phyloP scores from a whole-genome alignment of 2,888 invertebrate genomes.

The Ophion ellenae region DNA sequence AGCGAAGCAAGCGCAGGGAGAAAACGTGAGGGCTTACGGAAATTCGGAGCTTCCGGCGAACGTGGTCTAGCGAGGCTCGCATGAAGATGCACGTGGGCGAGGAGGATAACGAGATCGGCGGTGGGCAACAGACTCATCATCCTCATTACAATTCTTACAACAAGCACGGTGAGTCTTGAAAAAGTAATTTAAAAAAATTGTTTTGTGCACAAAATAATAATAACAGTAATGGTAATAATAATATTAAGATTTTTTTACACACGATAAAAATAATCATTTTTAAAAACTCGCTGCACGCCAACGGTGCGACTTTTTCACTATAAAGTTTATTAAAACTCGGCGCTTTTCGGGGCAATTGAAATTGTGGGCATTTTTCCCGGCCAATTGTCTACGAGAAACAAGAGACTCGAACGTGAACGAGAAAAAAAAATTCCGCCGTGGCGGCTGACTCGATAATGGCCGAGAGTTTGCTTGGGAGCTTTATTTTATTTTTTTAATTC shows the following conservation, averaged over 20 bases:
- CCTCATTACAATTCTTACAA: conserved; percentile 72
- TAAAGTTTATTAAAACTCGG: background rate
- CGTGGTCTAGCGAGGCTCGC: conserved; percentile 65
- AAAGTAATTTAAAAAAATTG: background rate
- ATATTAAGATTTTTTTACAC: background rate
- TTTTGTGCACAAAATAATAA: background rate
- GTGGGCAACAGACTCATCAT: conserved; percentile 73
- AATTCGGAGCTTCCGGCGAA: conserved; percentile 34
- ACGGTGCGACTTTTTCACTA: background rate
- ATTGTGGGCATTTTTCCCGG: background rate
- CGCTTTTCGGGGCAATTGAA: background rate
- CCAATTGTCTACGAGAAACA: background rate
- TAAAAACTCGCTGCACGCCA: background rate
- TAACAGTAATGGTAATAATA: background rate
- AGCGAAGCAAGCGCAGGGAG: background rate
- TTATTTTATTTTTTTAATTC: background rate
- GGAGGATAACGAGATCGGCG: conserved; percentile 74
- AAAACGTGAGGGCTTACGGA: background rate
- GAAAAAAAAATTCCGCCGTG: background rate
- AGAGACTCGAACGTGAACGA: background rate
- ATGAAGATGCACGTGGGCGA: conserved; percentile 76
- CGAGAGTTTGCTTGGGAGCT: background rate
- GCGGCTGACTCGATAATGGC: background rate
- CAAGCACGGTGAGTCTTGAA: conserved; percentile 73
- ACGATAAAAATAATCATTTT: background rate